These are phyloP conservation scores for Orycteropus afer DNA, from an alignment of 2,113 vertebrate genomes.

Conservation along the genomic window DNA sequence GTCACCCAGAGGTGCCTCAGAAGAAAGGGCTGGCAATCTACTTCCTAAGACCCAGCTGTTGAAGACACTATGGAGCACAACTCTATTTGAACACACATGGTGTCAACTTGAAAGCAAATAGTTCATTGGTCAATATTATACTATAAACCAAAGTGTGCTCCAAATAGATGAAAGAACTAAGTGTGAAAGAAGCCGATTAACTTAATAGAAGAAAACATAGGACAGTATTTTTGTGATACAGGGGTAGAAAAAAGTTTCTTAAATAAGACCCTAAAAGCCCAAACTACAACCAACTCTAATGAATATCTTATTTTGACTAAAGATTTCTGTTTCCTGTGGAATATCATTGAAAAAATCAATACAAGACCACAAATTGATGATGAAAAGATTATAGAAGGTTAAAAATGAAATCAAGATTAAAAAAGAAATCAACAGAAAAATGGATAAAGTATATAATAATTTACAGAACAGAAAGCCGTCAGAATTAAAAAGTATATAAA, in stretches of 20 bases:
- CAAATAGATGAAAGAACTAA: not conserved
- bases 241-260: not conserved
- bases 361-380: not conserved
- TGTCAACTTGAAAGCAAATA: not conserved
- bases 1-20: not conserved
- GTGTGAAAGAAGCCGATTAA: not conserved
- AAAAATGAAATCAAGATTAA: not conserved
- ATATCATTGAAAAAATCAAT: not conserved
- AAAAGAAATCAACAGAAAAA: not conserved
- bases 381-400: too few species aligned
- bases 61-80: not conserved
- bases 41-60: not conserved
- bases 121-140: not conserved
- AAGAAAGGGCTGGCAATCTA: not conserved
- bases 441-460: not conserved
- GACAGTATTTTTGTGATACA: not conserved
- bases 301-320: not conserved
- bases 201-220: not conserved
- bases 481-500: not conserved
- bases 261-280: not conserved
- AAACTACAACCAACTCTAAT: not conserved
- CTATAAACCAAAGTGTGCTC: not conserved
- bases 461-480: not conserved
- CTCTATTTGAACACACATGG: not conserved
- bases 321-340: not conserved